Conservation (phyloP, 1,140 invertebrate genomes). For the Tyrophagus putrescentiae region DNA sequence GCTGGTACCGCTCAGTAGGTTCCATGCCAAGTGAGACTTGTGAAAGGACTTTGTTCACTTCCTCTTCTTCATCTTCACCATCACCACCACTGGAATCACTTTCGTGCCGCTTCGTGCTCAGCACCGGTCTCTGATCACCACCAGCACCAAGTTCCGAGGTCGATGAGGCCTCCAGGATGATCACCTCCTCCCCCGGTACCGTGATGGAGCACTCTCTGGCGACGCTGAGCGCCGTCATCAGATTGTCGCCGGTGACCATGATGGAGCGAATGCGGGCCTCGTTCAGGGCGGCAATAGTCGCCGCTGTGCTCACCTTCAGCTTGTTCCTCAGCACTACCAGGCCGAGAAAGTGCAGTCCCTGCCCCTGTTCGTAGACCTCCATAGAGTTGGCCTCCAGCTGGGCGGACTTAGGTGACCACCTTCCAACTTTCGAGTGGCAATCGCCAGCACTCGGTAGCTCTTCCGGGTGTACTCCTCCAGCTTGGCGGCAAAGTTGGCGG, state of each 20-base stretch:
- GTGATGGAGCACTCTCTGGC: conserved; percentile 88
- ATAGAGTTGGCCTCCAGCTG: conserved; percentile 28
- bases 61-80: too few relatives aligned
- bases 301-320: conserved; percentile 63
- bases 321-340: conserved; percentile 81
- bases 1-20: conserved; percentile 48
- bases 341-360: conserved; percentile 69
- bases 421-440: conserved; percentile 48
- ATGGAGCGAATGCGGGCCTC: conserved; percentile 69
- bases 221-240: conserved; percentile 86
- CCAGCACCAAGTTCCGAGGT: too few relatives aligned
- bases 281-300: conserved; percentile 58
- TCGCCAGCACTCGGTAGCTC: conserved; percentile 73
- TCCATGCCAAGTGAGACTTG: too few relatives aligned
- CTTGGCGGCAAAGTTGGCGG: conserved; percentile 48
- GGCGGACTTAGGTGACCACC: conserved; percentile 38
- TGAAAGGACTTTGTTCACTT: too few relatives aligned
- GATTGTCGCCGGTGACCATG: conserved; percentile 98
- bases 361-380: conserved; percentile 58
- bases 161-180: conserved; percentile 41
- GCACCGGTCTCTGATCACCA: not conserved
- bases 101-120: not conserved
- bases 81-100: too few relatives aligned
- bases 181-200: conserved; percentile 47
- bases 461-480: conserved; percentile 62